Base-by-base conservation (phyloP, 37 sponge, comb jelly and placozoan genomes). In the Aplysina aerophoba region DNA sequence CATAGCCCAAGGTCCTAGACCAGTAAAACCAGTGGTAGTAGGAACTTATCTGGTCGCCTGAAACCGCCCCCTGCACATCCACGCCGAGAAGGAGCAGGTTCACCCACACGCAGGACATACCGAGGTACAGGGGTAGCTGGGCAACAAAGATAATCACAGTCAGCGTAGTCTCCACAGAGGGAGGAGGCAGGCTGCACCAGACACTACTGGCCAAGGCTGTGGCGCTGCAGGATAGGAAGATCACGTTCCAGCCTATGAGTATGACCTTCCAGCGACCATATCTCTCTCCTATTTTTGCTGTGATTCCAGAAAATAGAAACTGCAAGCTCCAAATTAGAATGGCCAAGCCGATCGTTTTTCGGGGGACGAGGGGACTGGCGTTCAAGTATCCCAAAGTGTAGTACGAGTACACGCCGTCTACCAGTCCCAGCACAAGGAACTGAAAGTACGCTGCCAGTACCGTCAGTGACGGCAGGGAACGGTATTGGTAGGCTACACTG, bases 1-100 rank as follows among this genome's bases (percentile, higher is more conserved):
- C 2, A 24, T 53, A 37, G 24, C 78, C 78, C 21, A 75, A 21
- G 37, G 0, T 75, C 39, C 37, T 41, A 8, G 37, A 37, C 78
- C 78, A 75, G 40, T 25, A 75, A 2, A 44, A 25, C 78, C 78
- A 75, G 78, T 75, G 78, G 37, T 40, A 75, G 25, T 75, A 75
- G 14, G 78, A 75, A 40, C 44, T 75, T 16, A 75, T 41, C 54
- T 75, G 78, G 16, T 75, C 78, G 0, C 54, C 78, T 41, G 78
- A 44, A 0, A 44, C 44, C 13, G 78, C 38, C 25, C 24, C 37
- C 12, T 75, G 38, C 13, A 44, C 37, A 15, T 75, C 54, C 1
- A 75, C 25, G 0, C 78, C 78, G 16, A 40, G 78, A 4, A 75
- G 78, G 12, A 75, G 54, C n/a, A 75, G 53, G 54, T 75, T 75